Evolutionary conservation across 2,888 invertebrate species (phyloP).

Genomic region (Tipula vernalis): DNA sequence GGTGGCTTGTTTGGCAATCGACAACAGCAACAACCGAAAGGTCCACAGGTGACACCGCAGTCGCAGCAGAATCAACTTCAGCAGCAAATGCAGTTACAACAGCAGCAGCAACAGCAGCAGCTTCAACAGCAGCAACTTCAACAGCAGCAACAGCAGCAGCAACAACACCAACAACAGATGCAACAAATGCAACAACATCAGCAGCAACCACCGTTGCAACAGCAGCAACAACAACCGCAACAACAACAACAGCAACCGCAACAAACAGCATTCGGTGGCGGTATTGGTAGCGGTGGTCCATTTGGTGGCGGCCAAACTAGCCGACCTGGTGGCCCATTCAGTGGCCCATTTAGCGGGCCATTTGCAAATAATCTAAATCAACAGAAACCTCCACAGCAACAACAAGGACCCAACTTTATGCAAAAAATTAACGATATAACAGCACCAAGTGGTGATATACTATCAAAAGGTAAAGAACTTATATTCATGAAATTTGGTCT

Average conservation of each 20-base stretch:
- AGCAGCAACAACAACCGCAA: constrained; percentile 20
- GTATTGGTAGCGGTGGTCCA: constrained; percentile 23
- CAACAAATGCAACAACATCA: constrained; percentile 22
- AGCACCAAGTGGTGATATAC: constrained; percentile 76
- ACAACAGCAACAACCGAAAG: constrained; percentile 34
- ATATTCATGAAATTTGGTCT: constrained; percentile 91
- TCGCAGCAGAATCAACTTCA: constrained; percentile 34
- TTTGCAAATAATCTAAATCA: constrained; percentile 18
- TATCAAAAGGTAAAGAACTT: constrained; percentile 86
- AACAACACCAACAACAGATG: constrained; percentile 33
- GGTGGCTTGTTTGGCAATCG: constrained; percentile 33
- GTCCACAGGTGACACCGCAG: constrained; percentile 40
- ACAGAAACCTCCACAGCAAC: constrained; percentile 31
- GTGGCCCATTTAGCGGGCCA: constrained; percentile 6
- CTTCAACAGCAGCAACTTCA: constrained; percentile 21
- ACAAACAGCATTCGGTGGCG: constrained; percentile 16
- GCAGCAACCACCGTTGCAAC: constrained; percentile 22
- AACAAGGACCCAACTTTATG: constrained; percentile 62
- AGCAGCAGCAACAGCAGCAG: constrained; percentile 20
- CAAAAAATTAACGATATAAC: constrained; percentile 83
- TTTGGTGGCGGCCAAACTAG: constrained; percentile 26
- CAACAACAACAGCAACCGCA: constrained; percentile 20
- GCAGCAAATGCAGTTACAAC: constrained; percentile 26
- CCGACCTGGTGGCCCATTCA: constrained; percentile 12
- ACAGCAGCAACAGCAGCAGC: constrained; percentile 17